Evolutionary conservation across 1,140 invertebrate genomes (phyloP), one percentile per base, ranked within the genome.

Genomic region (Popillia japonica): DNA sequence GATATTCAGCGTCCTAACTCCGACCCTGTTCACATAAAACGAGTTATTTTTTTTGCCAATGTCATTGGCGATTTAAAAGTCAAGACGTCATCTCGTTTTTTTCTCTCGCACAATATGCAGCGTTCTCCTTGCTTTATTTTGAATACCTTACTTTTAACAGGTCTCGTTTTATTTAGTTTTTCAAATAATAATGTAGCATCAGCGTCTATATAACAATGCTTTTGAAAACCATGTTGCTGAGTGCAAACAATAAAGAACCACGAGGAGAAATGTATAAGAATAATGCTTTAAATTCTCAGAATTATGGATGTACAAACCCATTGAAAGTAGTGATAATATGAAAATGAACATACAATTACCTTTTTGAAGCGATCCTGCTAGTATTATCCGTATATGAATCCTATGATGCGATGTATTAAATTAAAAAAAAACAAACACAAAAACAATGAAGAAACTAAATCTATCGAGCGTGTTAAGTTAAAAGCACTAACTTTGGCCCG

Each of bases 1-100:
- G n/a, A n/a, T n/a, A n/a, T n/a, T n/a, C n/a, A 64, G 22, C 17
- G 61, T 64, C 61, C 61, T 64, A 22, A 17, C 20, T 64, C 61
- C 61, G 61, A 64, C 17, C 61, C 61, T 64, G 61, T 22, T 4
- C 8, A 64, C 23, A 22, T 64, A 64, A 22, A 27, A 27, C 61
- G 61, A 64, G 61, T 64, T 64, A 64, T 64, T 64, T 64, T n/a
- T n/a, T 64, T 64, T 64, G 61, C 61, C 61, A 64, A 64, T 64
- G 61, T 64, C 61, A 64, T 64, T 27, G 61, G 17, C 61, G 61
- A 64, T 64, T 64, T 64, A 64, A 64, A 64, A 64, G 61, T 27
- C 61, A 27, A 27, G 23, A 64, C 61, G 61, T 64, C 61, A 64
- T 20, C 61, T 64, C 61, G 10, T 64, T 64, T 64, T 59, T n/a